phyloP scores from a whole-genome alignment of 2,797 vertebrate genomes.

The Nyctibius grandis region DNA sequence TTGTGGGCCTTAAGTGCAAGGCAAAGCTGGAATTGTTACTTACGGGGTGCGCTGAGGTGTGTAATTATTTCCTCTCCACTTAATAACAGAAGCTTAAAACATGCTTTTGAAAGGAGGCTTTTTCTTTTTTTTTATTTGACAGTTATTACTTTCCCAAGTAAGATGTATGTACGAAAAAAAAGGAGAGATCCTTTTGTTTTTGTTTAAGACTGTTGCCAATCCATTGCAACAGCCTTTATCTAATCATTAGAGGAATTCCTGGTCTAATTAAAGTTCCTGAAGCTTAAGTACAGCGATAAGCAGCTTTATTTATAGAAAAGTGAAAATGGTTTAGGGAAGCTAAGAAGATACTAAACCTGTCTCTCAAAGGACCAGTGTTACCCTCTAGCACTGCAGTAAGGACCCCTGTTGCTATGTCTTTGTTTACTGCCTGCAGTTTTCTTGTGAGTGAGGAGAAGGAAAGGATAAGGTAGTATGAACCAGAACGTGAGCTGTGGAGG shows the following conservation, averaged over 20 bases:
- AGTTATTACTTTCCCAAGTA: not conserved
- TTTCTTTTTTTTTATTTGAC: not conserved
- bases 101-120: not conserved
- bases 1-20: not conserved
- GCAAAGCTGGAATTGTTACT: not conserved
- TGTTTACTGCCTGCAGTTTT: not conserved
- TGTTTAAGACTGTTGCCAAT: not conserved
- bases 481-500: not conserved
- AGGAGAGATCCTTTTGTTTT: not conserved
- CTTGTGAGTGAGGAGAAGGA: not conserved
- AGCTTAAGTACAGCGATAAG: slow-evolving; percentile 38
- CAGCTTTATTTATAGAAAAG: slow-evolving; percentile 53
- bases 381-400: not conserved
- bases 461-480: not conserved
- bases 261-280: slow-evolving; percentile 33
- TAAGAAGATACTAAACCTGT: not conserved
- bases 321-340: slow-evolving; percentile 21
- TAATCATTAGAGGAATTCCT: slow-evolving; percentile 60
- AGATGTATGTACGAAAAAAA: not conserved
- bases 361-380: not conserved
- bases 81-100: not conserved
- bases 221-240: slow-evolving; percentile 21
- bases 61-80: not conserved
- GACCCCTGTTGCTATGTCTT: not conserved
- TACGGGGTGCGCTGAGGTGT: not conserved